Evolutionary conservation across 2,888 invertebrate genomes (phyloP).

Genomic region (Keiferia lycopersicella): DNA sequence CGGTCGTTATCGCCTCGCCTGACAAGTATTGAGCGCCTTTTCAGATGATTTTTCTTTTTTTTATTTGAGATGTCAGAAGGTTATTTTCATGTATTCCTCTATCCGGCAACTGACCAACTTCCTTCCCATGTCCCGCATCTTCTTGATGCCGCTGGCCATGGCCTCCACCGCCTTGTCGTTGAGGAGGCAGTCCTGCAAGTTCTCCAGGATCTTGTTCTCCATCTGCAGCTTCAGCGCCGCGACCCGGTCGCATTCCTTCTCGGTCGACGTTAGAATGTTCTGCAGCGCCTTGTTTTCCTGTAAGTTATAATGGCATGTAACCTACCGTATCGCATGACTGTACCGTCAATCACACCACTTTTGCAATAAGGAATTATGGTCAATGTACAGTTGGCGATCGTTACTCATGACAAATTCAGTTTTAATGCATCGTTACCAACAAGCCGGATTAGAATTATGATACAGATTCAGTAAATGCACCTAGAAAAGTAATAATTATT

Average conservation of each 20-base stretch:
- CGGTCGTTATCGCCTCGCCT: too few relatives aligned
- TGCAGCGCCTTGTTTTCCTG: slow-evolving; percentile 76
- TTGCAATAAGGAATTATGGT: too few relatives aligned
- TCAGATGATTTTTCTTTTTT: too few relatives aligned
- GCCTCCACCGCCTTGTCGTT: slow-evolving; percentile 85
- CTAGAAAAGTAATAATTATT: too few relatives aligned
- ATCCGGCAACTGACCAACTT: slow-evolving; percentile 62
- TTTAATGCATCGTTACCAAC: too few relatives aligned
- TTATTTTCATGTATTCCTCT: background rate
- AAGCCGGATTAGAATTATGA: too few relatives aligned
- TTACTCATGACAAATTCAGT: too few relatives aligned
- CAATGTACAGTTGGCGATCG: too few relatives aligned
- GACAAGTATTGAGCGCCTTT: too few relatives aligned
- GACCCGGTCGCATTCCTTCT: slow-evolving; percentile 74
- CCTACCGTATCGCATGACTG: background rate
- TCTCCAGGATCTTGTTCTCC: slow-evolving; percentile 84
- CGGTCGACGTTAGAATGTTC: slow-evolving; percentile 60
- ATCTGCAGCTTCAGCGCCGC: slow-evolving; percentile 77
- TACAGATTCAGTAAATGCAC: too few relatives aligned
- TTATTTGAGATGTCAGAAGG: too few relatives aligned
- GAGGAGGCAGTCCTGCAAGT: slow-evolving; percentile 85
- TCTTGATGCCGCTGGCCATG: slow-evolving; percentile 74
- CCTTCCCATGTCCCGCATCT: slow-evolving; percentile 72
- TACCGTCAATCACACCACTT: background rate
- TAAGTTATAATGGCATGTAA: slow-evolving; percentile 35